Base-by-base conservation (phyloP, 2,888 invertebrate genomes). In the Leptinotarsa juncta region DNA sequence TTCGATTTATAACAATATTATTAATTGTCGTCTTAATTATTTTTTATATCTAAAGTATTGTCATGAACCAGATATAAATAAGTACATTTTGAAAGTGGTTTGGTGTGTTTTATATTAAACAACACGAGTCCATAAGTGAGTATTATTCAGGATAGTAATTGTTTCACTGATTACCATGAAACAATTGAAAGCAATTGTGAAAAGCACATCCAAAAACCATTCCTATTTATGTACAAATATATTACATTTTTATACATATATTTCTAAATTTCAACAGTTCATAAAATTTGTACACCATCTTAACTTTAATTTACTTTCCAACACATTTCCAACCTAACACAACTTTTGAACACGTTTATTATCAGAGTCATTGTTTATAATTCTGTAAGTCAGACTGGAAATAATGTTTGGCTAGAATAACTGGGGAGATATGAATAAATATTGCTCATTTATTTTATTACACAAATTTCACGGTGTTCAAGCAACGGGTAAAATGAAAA, bases 21-120 rank as follows among this genome's bases (percentile, higher is more conserved):
- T 86, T 85, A 86, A 82, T 82, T 83, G 83, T 79, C 79, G 85
- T 83, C 83, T 84, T 85, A 84, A 82, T 82, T 82, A 84, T 84
- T 80, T 84, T 83, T 86, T 86, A 87, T 84, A 86, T 86, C 87
- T 87, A 88, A 87, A 85, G 88, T 88, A 88, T 88, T 88, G 88
- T 88, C 88, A 85, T 86, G 85, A 87, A 87, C 87, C 88, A 88
- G 87, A 87, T 83, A 83, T 76, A 78, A 79, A 77, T 79, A 78
- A 78, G 77, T 78, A 78, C 76, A 77, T 79, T 74, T 72, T 76
- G 62, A 75, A 76, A 73, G 53, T 77, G 79, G 76, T 75, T 77
- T 77, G 76, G 67, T 78, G 77, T 80, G 80, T 80, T 81, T 79
- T 75, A 78, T 78, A 78, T 78, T 79, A 79, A 71, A 71, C 70